phyloP scores from a whole-genome alignment of 2,797 vertebrate genomes.

The Mormyrops boulengeri region DNA sequence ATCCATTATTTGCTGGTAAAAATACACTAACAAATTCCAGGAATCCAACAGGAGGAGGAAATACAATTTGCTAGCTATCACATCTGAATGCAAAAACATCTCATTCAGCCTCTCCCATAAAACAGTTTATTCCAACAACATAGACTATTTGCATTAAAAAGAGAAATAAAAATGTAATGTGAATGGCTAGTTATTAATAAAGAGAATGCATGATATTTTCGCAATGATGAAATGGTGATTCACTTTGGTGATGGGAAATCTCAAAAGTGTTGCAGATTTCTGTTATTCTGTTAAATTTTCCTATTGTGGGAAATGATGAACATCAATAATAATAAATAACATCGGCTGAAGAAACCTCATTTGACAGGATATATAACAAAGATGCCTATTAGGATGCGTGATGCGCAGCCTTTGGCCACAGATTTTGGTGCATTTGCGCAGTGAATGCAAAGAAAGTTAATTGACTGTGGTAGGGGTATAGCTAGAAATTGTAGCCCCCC shows the following conservation, averaged over 20 bases:
- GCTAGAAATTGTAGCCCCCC: neutral
- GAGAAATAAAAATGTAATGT: neutral
- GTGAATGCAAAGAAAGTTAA: neutral
- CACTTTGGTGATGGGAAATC: neutral
- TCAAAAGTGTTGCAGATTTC: neutral
- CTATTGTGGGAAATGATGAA: neutral
- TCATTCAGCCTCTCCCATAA: neutral
- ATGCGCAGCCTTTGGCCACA: neutral
- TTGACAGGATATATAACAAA: neutral
- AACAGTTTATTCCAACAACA: neutral
- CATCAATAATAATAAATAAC: neutral
- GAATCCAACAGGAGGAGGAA: neutral
- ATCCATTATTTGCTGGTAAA: slow-evolving; percentile 8
- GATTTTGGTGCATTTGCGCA: neutral
- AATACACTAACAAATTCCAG: neutral
- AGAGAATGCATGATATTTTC: neutral
- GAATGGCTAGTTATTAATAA: neutral
- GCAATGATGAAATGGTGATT: neutral
- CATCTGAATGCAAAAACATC: neutral
- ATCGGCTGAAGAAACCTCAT: neutral
- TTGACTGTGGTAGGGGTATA: neutral
- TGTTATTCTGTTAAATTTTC: neutral
- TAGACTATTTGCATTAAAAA: neutral
- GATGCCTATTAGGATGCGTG: neutral
- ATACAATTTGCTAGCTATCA: neutral